Percentiles rank a stretch among this genome's conserved stretches.
These are phyloP conservation scores for Crypturellus tataupa DNA, from an alignment of 2,797 vertebrate species.

Conservation along the genomic window DNA sequence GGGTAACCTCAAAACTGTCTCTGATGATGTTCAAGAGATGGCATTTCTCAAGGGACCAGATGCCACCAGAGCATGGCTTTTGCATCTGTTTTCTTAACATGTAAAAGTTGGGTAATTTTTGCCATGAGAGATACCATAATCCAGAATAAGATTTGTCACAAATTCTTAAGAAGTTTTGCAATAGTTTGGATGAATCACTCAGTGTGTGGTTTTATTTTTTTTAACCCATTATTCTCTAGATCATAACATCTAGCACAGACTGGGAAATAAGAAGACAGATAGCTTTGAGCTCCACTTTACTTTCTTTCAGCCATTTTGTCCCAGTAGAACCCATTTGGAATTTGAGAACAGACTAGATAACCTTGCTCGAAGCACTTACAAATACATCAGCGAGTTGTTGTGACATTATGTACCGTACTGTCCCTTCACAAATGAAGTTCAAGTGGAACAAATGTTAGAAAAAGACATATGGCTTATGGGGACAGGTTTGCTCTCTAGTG, in stretches of 20 bases:
- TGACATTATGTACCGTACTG: conserved; percentile 19
- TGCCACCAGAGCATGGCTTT: neutral
- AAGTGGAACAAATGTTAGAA: conserved; percentile 49
- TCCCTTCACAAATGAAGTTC: conserved; percentile 61
- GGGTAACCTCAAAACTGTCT: neutral
- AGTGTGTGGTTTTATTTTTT: neutral
- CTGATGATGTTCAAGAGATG: neutral
- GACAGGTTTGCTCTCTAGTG: conserved; percentile 58
- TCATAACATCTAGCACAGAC: neutral
- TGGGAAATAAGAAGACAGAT: neutral
- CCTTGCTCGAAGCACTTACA: conserved; percentile 55
- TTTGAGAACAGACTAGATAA: conserved; percentile 20
- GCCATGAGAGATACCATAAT: neutral
- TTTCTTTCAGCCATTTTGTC: conserved; percentile 17
- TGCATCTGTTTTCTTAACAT: neutral
- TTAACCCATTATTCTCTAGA: neutral
- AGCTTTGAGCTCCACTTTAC: neutral
- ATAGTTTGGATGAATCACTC: neutral
- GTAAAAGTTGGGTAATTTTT: neutral
- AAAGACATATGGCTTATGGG: conserved; percentile 63
- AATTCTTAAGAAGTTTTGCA: neutral
- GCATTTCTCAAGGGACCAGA: neutral
- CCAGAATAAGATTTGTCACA: neutral
- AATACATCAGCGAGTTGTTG: conserved; percentile 36
- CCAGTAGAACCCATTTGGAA: neutral